Conservation (phyloP, 2,797 vertebrate genomes). For the Coregonus suidteri region DNA sequence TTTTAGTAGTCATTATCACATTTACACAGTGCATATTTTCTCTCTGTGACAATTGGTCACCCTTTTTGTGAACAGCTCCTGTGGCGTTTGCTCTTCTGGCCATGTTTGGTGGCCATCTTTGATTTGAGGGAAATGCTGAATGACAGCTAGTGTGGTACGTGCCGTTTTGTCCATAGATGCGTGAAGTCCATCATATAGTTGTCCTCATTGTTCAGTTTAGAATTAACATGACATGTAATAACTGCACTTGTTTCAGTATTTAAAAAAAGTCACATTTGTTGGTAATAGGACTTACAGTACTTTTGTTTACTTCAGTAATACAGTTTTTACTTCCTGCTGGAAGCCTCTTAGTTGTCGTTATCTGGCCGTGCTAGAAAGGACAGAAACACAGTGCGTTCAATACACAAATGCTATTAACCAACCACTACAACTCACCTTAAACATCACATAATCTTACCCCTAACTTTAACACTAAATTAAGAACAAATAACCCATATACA, state of each 20-base stretch:
- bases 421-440: slow-evolving; percentile 12
- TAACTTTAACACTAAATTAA: slow-evolving; percentile 22
- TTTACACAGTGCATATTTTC: neutral
- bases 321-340: neutral
- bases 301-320: slow-evolving; percentile 47
- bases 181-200: slow-evolving; percentile 70
- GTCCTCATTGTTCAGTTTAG: slow-evolving; percentile 67
- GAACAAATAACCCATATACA: slow-evolving; percentile 21
- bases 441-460: neutral
- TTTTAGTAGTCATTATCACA: neutral
- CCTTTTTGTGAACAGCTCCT: neutral
- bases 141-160: slow-evolving; percentile 72
- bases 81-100: slow-evolving; percentile 51
- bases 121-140: slow-evolving; percentile 71
- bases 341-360: neutral
- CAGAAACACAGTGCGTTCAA: slow-evolving; percentile 44
- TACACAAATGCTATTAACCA: slow-evolving; percentile 34
- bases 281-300: slow-evolving; percentile 1
- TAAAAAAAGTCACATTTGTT: slow-evolving; percentile 51
- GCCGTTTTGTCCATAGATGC: slow-evolving; percentile 70
- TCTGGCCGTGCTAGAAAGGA: slow-evolving; percentile 25
- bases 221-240: slow-evolving; percentile 69
- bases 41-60: neutral
- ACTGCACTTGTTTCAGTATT: slow-evolving; percentile 64
- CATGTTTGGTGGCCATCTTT: slow-evolving; percentile 55